Conservation (phyloP, 2,888 invertebrate species). For the Polylopha cassiicola region DNA sequence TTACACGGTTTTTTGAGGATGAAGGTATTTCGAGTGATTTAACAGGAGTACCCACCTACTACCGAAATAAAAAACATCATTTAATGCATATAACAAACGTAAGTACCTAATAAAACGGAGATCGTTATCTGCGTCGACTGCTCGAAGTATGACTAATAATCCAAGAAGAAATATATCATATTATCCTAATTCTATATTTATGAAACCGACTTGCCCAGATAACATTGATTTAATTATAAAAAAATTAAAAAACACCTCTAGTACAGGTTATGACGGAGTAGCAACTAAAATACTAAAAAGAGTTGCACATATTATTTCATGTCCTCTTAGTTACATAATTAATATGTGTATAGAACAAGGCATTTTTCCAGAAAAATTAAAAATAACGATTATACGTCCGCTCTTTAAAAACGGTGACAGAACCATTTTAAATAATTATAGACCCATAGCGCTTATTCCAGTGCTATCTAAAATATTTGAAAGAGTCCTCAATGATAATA, state of each 20-base stretch:
- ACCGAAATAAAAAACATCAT: too few species aligned
- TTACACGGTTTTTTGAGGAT: too few species aligned
- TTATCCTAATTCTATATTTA: conserved; percentile 1
- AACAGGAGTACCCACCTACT: too few species aligned
- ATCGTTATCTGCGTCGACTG: too few species aligned
- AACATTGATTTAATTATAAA: background rate
- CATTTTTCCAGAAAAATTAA: background rate
- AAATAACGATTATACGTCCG: background rate
- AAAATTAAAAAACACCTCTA: background rate
- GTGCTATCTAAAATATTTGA: conserved; percentile 12
- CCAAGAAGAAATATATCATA: too few species aligned
- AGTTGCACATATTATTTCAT: too few species aligned
- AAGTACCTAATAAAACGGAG: too few species aligned
- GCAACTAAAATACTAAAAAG: too few species aligned
- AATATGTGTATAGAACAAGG: background rate
- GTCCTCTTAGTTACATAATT: background rate
- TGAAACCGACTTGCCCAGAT: background rate
- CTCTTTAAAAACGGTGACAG: conserved; percentile 2
- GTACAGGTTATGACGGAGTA: background rate
- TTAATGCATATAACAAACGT: too few species aligned
- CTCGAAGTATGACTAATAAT: too few species aligned
- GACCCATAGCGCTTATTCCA: conserved; percentile 10
- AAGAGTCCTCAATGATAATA: background rate
- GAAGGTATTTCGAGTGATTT: too few species aligned
- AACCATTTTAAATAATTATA: background rate